Conservation (phyloP, 2,888 invertebrate species). For the Phragmatobia fuliginosa region DNA sequence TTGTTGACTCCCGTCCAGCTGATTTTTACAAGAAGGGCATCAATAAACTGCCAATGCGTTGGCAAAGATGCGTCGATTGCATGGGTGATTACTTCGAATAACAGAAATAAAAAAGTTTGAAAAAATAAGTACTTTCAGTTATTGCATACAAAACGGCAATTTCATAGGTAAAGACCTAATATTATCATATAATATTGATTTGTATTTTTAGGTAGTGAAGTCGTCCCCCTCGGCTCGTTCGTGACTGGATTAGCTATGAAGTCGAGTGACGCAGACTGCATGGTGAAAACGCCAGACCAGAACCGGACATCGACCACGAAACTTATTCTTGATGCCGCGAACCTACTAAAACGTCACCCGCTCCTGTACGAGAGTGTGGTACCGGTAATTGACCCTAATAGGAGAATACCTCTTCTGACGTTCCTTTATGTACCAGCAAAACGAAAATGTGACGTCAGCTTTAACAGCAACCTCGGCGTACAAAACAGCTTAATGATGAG, state of each 20-base stretch:
- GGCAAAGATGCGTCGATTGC: no score
- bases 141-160: no score
- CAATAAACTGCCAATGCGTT: no score
- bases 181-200: not conserved
- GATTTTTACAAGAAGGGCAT: no score
- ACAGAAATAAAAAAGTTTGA: no score
- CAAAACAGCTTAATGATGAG: conserved; percentile 19
- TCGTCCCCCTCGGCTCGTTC: conserved; percentile 43
- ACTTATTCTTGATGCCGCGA: conserved; percentile 12
- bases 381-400: not conserved
- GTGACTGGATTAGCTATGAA: conserved; percentile 39
- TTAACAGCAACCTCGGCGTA: conserved; percentile 7
- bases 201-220: conserved; percentile 34
- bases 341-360: conserved; percentile 6
- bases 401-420: conserved; percentile 19
- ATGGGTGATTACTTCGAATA: no score
- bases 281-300: conserved; percentile 25
- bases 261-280: conserved; percentile 49
- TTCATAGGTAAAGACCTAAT: no score
- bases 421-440: conserved; percentile 21
- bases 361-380: not conserved
- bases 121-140: no score
- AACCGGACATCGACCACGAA: conserved; percentile 6
- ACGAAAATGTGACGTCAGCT: conserved; percentile 22
- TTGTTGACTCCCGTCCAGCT: no score